Conservation (phyloP, 2,113 vertebrate species). For the Vidua macroura region DNA sequence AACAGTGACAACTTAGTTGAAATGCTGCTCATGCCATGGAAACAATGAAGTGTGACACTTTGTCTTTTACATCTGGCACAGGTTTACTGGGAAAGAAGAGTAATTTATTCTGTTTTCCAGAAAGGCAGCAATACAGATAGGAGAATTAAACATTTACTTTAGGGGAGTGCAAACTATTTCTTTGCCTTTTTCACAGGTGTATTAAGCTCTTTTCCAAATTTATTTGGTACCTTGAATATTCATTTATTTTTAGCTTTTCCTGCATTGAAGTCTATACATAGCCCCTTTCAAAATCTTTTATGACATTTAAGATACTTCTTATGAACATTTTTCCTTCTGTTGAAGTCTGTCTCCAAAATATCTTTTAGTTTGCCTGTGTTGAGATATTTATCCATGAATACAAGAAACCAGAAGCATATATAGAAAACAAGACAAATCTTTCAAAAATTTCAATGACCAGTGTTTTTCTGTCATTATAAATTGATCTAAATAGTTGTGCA, state of each 20-base stretch:
- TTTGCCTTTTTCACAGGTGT: background rate
- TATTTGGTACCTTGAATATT: background rate
- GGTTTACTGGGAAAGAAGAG: background rate
- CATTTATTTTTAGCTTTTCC: background rate
- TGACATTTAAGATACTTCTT: background rate
- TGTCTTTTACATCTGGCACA: slow-evolving; percentile 30
- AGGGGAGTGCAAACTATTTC: background rate
- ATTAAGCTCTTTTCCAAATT: background rate
- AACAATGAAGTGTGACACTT: slow-evolving; percentile 40
- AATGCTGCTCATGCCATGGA: slow-evolving; percentile 36
- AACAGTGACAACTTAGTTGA: slow-evolving; percentile 19
- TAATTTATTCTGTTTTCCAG: background rate
- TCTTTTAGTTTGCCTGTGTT: background rate
- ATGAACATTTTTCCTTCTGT: background rate
- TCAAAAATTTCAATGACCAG: background rate
- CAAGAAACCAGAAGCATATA: background rate
- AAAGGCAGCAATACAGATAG: background rate
- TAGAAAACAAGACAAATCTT: background rate
- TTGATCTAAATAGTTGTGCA: background rate
- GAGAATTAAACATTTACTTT: background rate
- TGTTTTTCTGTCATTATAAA: background rate
- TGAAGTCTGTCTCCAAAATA: background rate
- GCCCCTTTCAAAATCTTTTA: background rate
- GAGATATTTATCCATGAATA: background rate
- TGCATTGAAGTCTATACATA: background rate